Conservation (phyloP, 2,888 invertebrate genomes). For the Cephalotes varians region DNA sequence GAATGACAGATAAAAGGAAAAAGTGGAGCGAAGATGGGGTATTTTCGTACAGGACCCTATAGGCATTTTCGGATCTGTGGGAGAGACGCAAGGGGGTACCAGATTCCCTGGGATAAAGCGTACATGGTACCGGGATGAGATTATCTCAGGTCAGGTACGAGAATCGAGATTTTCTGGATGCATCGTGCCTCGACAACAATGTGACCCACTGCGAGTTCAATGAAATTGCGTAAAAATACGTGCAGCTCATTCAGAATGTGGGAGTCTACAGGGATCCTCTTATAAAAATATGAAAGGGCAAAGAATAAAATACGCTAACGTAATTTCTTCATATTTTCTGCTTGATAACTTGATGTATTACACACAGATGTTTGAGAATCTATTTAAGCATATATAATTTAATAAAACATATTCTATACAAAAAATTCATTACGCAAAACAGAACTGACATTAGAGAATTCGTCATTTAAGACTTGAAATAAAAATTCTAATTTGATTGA, state of each 20-base stretch:
- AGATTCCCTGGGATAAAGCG: constrained; percentile 74
- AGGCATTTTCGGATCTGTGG: constrained; percentile 76
- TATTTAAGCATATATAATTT: constrained; percentile 14
- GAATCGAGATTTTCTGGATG: constrained; percentile 40
- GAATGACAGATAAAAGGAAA: constrained; percentile 52
- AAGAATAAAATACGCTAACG: not conserved
- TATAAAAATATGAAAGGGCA: constrained; percentile 24
- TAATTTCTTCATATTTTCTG: not conserved
- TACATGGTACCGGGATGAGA: constrained; percentile 81
- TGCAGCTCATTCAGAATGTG: constrained; percentile 74
- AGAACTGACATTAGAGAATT: not conserved
- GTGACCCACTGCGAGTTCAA: constrained; percentile 71
- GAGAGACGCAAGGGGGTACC: constrained; percentile 65
- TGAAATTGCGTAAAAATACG: constrained; percentile 80
- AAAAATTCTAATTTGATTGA: not conserved
- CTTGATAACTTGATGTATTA: not conserved
- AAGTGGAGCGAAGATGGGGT: constrained; percentile 44
- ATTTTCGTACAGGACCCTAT: constrained; percentile 65
- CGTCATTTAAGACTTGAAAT: not conserved
- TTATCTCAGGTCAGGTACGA: constrained; percentile 85
- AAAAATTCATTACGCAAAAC: not conserved
- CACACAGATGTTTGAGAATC: too few species aligned
- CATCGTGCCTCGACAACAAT: constrained; percentile 72
- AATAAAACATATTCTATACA: not conserved
- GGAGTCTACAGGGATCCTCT: constrained; percentile 72